Evolutionary conservation across 2,113 vertebrate genomes (phyloP), one percentile per base, ranked within the genome.

Genomic region (Rhynchopsitta pachyrhyncha): DNA sequence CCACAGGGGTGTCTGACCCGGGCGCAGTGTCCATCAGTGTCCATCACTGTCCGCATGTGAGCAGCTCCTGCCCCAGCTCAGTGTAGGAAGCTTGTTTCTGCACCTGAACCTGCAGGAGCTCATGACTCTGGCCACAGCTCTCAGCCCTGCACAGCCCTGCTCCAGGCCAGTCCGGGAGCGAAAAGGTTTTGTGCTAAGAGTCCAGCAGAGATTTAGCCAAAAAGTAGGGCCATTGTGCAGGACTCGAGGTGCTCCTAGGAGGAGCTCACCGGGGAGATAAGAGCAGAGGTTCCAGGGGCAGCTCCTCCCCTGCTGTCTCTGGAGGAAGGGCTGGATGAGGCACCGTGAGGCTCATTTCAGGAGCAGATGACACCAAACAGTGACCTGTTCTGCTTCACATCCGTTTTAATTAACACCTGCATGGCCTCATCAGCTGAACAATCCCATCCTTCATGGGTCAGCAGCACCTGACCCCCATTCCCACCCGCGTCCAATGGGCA

Each of bases 341-440:
- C 42, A 82, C 62, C 5, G 8, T 25, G 0, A 67, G 59, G 80
- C 64, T 89, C 85, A 95, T 97, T 97, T 95, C 94, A 96, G 57
- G 2, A 93, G 93, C 1, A 7, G 67, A 18, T 97, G 96, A 94
- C 92, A 97, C 89, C 85, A 96, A 97, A 96, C 94, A 95, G 91
- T 86, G 92, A 95, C 91, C 89, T 87, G 80, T 88, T 95, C 95
- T 96, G 94, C 94, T 91, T 96, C 69, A 9, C 92, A 57, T 95
- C 80, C 66, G 87, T 95, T 97, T 97, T 97, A 97, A 97, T 97
- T 97, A 97, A 93, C 97, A 96, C 93, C 81, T 95, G 93, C 93
- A 86, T 82, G 94, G 89, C 96, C 86, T 93, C 95, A 82, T 89
- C 89, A 85, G 74, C 83, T 87, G 92, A 85, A 90, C 95, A 96